Evolutionary conservation across 1,140 invertebrate genomes (phyloP), one percentile per base, ranked within the genome.

Genomic region (Euglossa dilemma): DNA sequence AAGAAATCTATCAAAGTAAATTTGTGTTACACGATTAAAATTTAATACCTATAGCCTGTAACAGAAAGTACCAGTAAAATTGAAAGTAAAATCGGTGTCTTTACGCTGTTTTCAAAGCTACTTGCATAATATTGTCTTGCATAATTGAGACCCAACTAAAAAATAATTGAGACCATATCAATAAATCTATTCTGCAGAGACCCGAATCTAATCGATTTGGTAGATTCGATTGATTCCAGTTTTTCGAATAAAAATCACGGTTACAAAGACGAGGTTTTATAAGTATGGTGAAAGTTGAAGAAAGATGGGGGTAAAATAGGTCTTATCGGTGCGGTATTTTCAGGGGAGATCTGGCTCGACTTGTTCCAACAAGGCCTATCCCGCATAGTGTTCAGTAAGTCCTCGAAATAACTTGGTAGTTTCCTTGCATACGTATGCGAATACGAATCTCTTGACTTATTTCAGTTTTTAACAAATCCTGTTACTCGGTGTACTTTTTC

Each of bases 301-400:
- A 4, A 36, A 36, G 1, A 36, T 36, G 36, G 36, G 36, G 36
- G 36, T 2, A 36, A 36, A 36, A 36, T 76, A 82, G 82, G 64
- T 61, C 84, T 91, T 89, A 92, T 93, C 87, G 73, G 89, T 93
- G 86, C 90, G 89, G 81, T 92, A 89, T 93, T 96, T 96, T 95
- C 95, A 96, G 96, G 95, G 96, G 96, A 92, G 96, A 96, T 94
- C 93, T 94, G 91, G 91, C 91, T 87, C 91, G 91, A 91, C 93
- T 94, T 85, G 87, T 92, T 83, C 87, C 92, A 91, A 91, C 92
- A 83, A 92, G 92, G 92, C 92, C 92, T 93, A 94, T 91, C 89
- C 91, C 92, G 90, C 91, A 85, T 92, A 91, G 90, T 89, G 84
- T 93, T 93, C 92, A 94, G 93, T 94, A 94, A 94, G 93, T 94